phyloP scores from a whole-genome alignment of 2,888 invertebrate species.

The Acleris sparsana region DNA sequence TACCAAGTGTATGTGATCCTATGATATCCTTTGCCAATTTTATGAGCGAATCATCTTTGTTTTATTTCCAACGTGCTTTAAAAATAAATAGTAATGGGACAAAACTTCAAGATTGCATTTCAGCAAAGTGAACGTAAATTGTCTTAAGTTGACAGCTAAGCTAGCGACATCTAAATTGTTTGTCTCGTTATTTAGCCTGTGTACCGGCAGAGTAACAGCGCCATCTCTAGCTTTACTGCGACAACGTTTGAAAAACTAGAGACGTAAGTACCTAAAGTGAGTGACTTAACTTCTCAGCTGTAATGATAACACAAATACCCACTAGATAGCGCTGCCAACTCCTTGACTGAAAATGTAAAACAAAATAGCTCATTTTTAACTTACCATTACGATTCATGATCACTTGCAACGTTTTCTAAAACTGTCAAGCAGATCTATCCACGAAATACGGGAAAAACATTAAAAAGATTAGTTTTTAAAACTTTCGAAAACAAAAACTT shows the following conservation, averaged over 20 bases:
- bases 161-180: too few species aligned
- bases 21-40: too few species aligned
- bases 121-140: too few species aligned
- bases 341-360: conserved; percentile 42
- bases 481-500: conserved; percentile 41
- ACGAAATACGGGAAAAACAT: conserved; percentile 35
- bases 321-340: conserved; percentile 49
- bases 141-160: too few species aligned
- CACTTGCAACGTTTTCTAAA: conserved; percentile 37
- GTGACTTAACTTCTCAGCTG: conserved; percentile 22
- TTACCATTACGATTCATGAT: conserved; percentile 71
- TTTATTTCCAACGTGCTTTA: too few species aligned
- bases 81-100: too few species aligned
- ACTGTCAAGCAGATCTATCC: conserved; percentile 38
- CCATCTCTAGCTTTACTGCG: conserved; percentile 48
- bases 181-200: not conserved
- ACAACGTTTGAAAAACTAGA: conserved; percentile 1
- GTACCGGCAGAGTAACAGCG: conserved; percentile 40
- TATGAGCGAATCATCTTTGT: too few species aligned
- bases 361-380: conserved; percentile 42
- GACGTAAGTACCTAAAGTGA: too few species aligned
- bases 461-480: conserved; percentile 38
- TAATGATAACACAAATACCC: conserved; percentile 26
- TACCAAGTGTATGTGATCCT: too few species aligned
- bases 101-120: too few species aligned